Evolutionary conservation across 2,797 vertebrate genomes (phyloP).

Genomic region (Labroides dimidiatus): DNA sequence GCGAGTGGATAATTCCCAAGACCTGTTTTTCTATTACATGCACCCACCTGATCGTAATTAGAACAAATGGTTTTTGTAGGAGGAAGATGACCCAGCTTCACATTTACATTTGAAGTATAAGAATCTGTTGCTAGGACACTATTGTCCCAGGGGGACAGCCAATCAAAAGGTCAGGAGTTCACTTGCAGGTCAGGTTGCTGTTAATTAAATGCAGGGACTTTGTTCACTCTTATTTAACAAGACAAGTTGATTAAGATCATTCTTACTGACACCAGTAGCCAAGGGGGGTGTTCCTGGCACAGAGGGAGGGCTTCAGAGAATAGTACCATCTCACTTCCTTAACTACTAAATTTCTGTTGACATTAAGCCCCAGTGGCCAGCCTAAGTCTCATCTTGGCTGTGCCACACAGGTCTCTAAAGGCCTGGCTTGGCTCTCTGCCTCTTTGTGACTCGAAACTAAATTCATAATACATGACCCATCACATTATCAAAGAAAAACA

Average conservation of each 20-base stretch:
- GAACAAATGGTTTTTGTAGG: conserved; percentile 39
- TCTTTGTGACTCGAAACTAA: background rate
- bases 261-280: conserved; percentile 8
- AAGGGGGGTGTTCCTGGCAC: background rate
- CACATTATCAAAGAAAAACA: too few relatives aligned
- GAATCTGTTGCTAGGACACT: conserved; percentile 42
- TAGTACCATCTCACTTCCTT: conserved; percentile 6
- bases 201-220: conserved; percentile 37
- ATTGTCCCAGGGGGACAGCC: conserved; percentile 54
- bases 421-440: background rate
- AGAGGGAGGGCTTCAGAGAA: background rate
- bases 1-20: conserved; percentile 14
- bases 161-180: conserved; percentile 68
- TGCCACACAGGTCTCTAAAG: background rate
- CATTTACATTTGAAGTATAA: conserved; percentile 33
- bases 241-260: conserved; percentile 21
- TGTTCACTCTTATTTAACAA: conserved; percentile 30
- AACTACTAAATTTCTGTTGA: background rate
- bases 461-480: too few relatives aligned
- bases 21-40: background rate
- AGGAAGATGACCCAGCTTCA: conserved; percentile 23
- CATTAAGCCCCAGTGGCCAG: conserved; percentile 6
- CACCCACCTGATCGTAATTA: too few relatives aligned
- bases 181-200: conserved; percentile 39
- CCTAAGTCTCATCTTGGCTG: background rate